Conservation (phyloP, 2,888 invertebrate genomes). For the Cactoblastis cactorum region DNA sequence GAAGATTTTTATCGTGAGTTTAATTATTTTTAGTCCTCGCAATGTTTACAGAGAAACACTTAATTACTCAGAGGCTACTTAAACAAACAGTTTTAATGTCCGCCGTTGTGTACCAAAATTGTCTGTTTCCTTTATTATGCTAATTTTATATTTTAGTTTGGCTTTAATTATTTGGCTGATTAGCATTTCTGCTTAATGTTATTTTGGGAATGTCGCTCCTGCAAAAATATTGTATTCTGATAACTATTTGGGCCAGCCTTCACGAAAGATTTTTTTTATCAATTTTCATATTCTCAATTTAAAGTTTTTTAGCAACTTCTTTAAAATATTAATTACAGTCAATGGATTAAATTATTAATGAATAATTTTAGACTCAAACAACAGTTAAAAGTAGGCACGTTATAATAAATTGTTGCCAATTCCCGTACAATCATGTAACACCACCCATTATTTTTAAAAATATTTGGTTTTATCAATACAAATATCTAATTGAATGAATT, state of each 20-base stretch:
- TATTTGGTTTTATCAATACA: no score
- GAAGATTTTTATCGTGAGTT: slow-evolving; percentile 31
- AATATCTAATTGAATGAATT: no score
- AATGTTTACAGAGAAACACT: slow-evolving; percentile 29
- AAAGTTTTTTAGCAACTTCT: no score
- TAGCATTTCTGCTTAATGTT: slow-evolving; percentile 16
- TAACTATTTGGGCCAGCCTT: neutral
- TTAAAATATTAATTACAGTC: no score
- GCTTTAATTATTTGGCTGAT: slow-evolving; percentile 22
- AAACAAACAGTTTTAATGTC: slow-evolving; percentile 28
- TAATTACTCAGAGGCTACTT: slow-evolving; percentile 33
- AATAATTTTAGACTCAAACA: no score
- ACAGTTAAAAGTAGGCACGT: no score
- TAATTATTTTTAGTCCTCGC: slow-evolving; percentile 15
- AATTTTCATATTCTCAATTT: no score
- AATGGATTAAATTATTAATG: no score
- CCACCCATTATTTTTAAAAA: no score
- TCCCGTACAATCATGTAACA: no score
- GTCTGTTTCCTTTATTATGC: slow-evolving; percentile 21
- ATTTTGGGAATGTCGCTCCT: slow-evolving; percentile 2
- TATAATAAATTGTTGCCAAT: no score
- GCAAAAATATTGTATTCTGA: neutral
- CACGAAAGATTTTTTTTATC: no score
- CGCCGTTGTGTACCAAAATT: slow-evolving; percentile 15
- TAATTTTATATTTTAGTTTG: slow-evolving; percentile 23